Base-by-base conservation (phyloP, 2,888 invertebrate species). In the Brassicogethes aeneus region DNA sequence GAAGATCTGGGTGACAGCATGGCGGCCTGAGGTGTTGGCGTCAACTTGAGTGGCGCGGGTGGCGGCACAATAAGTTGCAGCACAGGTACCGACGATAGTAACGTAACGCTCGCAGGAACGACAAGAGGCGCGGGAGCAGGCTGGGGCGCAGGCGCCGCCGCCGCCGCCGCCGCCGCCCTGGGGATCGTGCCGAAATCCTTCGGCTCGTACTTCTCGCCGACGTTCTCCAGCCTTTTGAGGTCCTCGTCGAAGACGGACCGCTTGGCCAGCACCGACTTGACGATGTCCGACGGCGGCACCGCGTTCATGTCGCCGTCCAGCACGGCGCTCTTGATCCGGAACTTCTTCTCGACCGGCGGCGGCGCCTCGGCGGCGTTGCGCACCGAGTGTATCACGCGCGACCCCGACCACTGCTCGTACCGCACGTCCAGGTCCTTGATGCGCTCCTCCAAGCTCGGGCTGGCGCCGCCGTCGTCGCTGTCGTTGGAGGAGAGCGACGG, bases 231-330 rank as follows among this genome's bases (percentile, higher is more conserved):
- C 23, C 96, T 76, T 68, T 94, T 92, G 31, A 87, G 81, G 65
- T 96, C 96, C 66, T 95, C 95, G 64, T 96, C 96, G 68, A 96
- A 95, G 39, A 96, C 90, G 38, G 92, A 93, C 48, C 87, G 82
- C 66, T 91, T 90, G 3, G 93, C 90, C 57, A 95, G 75, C 55
- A 96, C 78, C 15, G 91, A 89, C 59, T 90, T 88, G 30, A 93
- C 88, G 57, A 95, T 93, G 56, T 93, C 93, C 15, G 94, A 94
- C 0, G 93, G 94, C 63, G 93, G 89, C 43, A 87, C 58, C 37
- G 59, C 56, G 38, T 52, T 56, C 34, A 55, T 76, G 61, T 88
- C 85, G 44, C 88, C 72, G 55, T 89, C 87, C 32, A 89, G 75
- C 40, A 89, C 74, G 55, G 85, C 82, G 57, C 85, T 85, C 14